Base-by-base conservation (phyloP, 2,797 vertebrate species). In the Myiotriccus ornatus region DNA sequence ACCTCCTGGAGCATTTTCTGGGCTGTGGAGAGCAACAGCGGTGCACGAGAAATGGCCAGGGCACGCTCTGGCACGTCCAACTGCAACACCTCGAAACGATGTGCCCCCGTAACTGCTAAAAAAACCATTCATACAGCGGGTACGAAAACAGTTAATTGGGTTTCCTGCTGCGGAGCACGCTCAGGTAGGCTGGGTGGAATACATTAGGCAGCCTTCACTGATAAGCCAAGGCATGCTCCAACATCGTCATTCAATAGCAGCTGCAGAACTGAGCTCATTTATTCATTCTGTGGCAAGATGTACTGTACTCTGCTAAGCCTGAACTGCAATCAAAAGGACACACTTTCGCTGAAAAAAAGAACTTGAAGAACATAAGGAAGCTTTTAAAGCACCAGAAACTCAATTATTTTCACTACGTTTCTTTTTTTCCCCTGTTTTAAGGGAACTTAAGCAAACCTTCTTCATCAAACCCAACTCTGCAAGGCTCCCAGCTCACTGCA, bases 301-400 rank as follows among this genome's bases (percentile, higher is more conserved):
- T 92, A 90, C 90, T 84, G 87, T 90, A 94, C 84, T 94, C 74
- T 86, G 63, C 77, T 89, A 94, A 93, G 77, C 63, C 83, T 63
- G 83, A 94, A 91, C 68, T 82, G 89, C 84, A 96, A 93, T 95
- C 81, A 94, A 91, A 96, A 95, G 94, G 93, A 96, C 83, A 75
- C 75, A 64, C 59, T 96, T 90, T 77, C 1, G 0, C 41, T 76
- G 74, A 50, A 68, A 92, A 90, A 87, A 91, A 81, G 37, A 78
- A 89, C 47, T 70, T 79, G 82, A 93, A 90, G 84, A 95, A 90
- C 89, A 95, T 84, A 93, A 87, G 84, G 75, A 90, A 87, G 90
- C 69, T 96, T 94, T 94, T 91, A 96, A 95, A 96, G 91, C 28
- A 92, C 35, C 41, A 86, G 60, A 94, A 96, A 81, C 71, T 96